Evolutionary conservation across 2,888 invertebrate species (phyloP).

Genomic region (Apamea crenata): DNA sequence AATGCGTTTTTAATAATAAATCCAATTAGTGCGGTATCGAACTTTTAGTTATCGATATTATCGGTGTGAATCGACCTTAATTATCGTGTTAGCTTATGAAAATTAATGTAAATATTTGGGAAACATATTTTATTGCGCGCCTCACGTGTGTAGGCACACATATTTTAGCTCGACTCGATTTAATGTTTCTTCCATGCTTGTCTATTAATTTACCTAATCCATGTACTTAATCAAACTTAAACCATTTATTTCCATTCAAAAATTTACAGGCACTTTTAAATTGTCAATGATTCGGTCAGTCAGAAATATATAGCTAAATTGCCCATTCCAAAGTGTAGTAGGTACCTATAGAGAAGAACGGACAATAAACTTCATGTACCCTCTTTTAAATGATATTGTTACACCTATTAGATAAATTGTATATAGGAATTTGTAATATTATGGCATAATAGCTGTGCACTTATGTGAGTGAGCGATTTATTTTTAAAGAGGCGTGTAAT

Average conservation of each 20-base stretch:
- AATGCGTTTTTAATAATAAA: constrained; percentile 79
- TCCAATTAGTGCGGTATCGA: constrained; percentile 77
- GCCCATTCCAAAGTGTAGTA: too few relatives aligned
- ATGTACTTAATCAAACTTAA: background rate
- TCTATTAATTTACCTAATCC: constrained; percentile 15
- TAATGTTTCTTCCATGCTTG: constrained; percentile 11
- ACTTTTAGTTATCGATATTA: constrained; percentile 69
- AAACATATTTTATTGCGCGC: constrained; percentile 59
- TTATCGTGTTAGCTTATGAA: constrained; percentile 61
- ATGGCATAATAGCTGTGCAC: constrained; percentile 43
- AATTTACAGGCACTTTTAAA: background rate
- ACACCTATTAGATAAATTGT: constrained; percentile 30
- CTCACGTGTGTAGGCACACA: constrained; percentile 1
- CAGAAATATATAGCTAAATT: too few relatives aligned
- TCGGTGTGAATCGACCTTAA: constrained; percentile 72
- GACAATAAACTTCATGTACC: too few relatives aligned
- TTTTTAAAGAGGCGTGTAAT: constrained; percentile 48
- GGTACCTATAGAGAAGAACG: too few relatives aligned
- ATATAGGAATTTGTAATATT: constrained; percentile 34
- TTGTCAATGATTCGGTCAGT: too few relatives aligned
- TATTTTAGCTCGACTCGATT: constrained; percentile 25
- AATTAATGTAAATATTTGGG: constrained; percentile 71
- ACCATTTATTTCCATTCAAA: background rate
- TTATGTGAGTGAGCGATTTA: constrained; percentile 46
- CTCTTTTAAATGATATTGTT: background rate